Evolutionary conservation across 2,888 invertebrate species (phyloP), one percentile per base, ranked within the genome.

Genomic region (Opisthograptis luteolata): DNA sequence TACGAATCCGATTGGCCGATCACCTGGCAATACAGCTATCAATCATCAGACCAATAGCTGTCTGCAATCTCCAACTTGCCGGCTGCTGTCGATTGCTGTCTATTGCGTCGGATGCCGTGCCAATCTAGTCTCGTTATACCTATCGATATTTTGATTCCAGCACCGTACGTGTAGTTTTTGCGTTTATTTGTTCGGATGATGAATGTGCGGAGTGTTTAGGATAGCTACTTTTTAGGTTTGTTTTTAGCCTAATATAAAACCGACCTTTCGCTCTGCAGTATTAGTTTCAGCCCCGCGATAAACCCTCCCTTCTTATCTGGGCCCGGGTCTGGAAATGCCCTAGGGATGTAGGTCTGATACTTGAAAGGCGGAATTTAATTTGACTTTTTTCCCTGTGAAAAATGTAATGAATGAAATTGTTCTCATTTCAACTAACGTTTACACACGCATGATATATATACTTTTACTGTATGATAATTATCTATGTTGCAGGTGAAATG

Each of bases 21-120:
- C 58, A 61, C 51, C 57, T 58, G 56, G 53, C 69, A 63, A 59
- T 60, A 52, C 50, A 56, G 54, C 50, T 66, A 78, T 80, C 79
- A 69, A 77, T 81, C 80, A 79, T 69, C 47, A 43, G 36, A 60
- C 71, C 75, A 76, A 79, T 81, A 70, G 64, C 68, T 69, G 80
- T 77, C 77, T 65, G 55, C 58, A 64, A 61, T 63, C 54, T 48
- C 28, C 24, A 32, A 47, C 51, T 37, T 46, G 17, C 45, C 40
- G 41, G 42, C 20, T 13, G 20, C 49, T 19, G 25, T 37, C 27
- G 15, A 25, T 50, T 34, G 32, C 49, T 43, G 35, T 32, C 30
- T 32, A 17, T 39, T 39, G 42, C 36, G n/a, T 40, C 8, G 8
- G 9, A 1, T 36, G 22, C 30, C 45, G 31, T 35, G 42, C 44